Conservation (phyloP, 2,797 vertebrate species). For the Chaetodon trifasciatus region DNA sequence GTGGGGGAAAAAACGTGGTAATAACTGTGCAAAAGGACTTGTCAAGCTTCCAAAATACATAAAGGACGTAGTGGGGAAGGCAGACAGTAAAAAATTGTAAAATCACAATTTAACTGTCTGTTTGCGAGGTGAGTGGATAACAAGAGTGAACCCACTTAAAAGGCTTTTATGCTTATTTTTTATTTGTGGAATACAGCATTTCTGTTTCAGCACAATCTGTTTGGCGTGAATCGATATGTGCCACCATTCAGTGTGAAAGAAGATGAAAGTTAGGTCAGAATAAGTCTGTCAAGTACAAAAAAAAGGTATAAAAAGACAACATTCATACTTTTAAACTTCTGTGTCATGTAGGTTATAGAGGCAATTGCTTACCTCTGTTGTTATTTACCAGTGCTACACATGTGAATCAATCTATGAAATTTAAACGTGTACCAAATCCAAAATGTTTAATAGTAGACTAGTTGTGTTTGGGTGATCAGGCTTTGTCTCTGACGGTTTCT, state of each 20-base stretch:
- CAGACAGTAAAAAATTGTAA: conserved; percentile 69
- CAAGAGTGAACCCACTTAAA: conserved; percentile 53
- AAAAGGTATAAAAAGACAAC: fast-evolving
- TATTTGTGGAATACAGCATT: conserved; percentile 54
- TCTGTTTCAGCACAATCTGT: too few species aligned
- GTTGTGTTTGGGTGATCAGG: conserved; percentile 40
- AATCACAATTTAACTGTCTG: conserved; percentile 77
- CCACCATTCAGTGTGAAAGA: background rate
- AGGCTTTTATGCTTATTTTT: conserved; percentile 50
- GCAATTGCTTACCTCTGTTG: background rate
- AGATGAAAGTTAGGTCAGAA: conserved; percentile 6
- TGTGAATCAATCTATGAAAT: background rate
- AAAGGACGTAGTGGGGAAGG: conserved; percentile 72
- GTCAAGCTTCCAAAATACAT: conserved; percentile 82
- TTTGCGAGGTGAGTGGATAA: conserved; percentile 57
- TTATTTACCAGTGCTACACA: background rate
- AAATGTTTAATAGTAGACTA: background rate
- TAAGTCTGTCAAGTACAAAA: background rate
- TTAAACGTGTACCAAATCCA: background rate
- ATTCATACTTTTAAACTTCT: conserved; percentile 1
- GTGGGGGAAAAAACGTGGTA: conserved; percentile 31
- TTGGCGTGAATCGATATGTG: conserved; percentile 26
- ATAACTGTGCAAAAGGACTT: conserved; percentile 76
- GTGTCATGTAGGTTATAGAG: too few species aligned
- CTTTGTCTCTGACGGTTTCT: conserved; percentile 69